Base-by-base conservation (phyloP, 2,888 invertebrate species). In the Harpagoxenus sublaevis region DNA sequence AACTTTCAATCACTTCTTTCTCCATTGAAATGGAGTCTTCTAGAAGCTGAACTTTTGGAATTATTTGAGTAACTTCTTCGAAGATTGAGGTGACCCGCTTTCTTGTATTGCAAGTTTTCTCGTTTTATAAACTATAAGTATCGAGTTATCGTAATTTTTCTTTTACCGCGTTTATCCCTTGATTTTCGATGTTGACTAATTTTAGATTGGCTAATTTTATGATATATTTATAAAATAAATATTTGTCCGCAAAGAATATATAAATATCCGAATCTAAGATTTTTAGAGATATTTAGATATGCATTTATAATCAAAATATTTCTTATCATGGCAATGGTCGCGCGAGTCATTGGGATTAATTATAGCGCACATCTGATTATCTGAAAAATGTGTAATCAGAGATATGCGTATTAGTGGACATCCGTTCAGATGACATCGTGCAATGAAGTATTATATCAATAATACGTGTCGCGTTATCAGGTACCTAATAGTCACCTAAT, bases 401-500 rank as follows among this genome's bases (percentile, higher is more conserved):
- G 60, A 81, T 73, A 73, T 71, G 48, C 48, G 60, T 60, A 81
- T 73, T 79, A 48, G 35, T 82, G 18, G n/a, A 70, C 23, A 81
- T 81, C 51, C 51, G 57, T 68, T 63, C 45, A 55, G 85, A 86
- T 85, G 71, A 23, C 63, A 86, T 86, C 70, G 60, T 45, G 60
- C 63, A 82, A 66, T 65, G 39, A 68, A 74, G 75, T 84, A 78
- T 78, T 55, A 51, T 78, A 81, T 86, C 86, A 84, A 73, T 79
- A 70, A 84, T 81, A 77, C 35, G 65, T 84, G 42, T 35, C 15
- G 55, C 35, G 71, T 91, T 91, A 91, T 91, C 90, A 71, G 55
- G 60, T 81, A 86, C 81, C 87, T 91, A 91, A 91, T 91, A 90
- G 89, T 86, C 87, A 75, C 87, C 87, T 91, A 91, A 91, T 91